Evolutionary conservation across 2,113 vertebrate species (phyloP).

Genomic region (Dissostichus mawsoni): DNA sequence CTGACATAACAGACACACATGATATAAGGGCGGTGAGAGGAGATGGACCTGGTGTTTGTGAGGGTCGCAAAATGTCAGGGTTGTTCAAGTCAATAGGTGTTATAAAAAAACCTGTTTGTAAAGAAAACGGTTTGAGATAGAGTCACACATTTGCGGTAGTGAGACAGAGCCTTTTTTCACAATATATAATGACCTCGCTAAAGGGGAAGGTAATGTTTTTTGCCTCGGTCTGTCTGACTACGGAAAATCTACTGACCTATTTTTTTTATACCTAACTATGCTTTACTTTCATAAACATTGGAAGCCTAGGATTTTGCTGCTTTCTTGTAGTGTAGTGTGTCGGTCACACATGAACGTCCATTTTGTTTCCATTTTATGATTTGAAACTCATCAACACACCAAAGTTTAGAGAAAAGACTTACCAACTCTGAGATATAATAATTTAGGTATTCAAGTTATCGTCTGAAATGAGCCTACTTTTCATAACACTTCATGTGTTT

Average conservation of each 20-base stretch:
- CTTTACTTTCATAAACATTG: no score
- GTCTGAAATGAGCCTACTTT: background rate
- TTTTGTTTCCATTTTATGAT: no score
- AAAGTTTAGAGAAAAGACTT: no score
- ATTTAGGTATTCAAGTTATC: background rate
- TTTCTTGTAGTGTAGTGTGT: no score
- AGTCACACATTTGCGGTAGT: background rate
- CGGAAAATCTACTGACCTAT: no score
- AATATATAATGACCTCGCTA: no score
- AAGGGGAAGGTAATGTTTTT: no score
- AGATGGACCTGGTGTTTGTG: background rate
- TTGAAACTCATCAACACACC: no score
- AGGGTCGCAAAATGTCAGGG: background rate
- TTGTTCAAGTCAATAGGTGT: background rate
- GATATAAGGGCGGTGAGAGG: background rate
- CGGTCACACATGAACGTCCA: no score
- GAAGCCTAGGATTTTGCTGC: background rate
- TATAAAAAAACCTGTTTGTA: background rate
- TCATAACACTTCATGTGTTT: no score
- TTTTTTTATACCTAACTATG: no score
- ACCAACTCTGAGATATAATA: background rate
- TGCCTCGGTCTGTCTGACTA: no score
- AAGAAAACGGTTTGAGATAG: background rate
- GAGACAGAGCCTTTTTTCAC: background rate
- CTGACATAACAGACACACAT: conserved; percentile 1